phyloP scores from a whole-genome alignment of 2,888 invertebrate species.

The Ellobium chinense region DNA sequence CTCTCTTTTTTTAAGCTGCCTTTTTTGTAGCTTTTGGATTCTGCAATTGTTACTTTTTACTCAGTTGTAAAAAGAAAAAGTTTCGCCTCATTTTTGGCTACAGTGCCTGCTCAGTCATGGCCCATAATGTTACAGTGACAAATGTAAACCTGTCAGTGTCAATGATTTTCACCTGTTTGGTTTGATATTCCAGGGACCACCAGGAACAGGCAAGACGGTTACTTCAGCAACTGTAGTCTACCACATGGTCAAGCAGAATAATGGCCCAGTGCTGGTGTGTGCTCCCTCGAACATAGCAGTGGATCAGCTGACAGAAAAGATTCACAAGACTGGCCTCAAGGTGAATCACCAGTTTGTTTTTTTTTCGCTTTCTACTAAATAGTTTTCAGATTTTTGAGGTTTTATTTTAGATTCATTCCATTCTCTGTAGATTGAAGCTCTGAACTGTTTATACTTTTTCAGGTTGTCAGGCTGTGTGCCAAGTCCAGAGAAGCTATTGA shows the following conservation, averaged over 20 bases:
- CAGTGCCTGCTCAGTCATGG: too few species aligned
- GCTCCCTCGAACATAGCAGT: conserved; percentile 99
- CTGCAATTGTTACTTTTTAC: too few species aligned
- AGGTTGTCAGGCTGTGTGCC: conserved; percentile 93
- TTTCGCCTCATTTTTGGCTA: too few species aligned
- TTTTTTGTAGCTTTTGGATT: too few species aligned
- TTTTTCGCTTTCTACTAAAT: background rate
- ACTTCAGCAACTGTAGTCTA: conserved; percentile 99
- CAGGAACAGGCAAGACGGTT: conserved; percentile 99
- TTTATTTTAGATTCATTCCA: background rate
- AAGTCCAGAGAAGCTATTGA: conserved; percentile 99
- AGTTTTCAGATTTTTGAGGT: background rate
- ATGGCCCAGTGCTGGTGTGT: conserved; percentile 95
- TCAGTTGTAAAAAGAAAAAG: too few species aligned
- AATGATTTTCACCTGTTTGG: too few species aligned
- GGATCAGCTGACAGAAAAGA: conserved; percentile 99
- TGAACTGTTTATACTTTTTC: conserved; percentile 24
- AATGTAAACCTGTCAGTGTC: too few species aligned
- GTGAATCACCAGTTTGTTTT: too few species aligned
- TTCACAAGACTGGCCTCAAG: conserved; percentile 97
- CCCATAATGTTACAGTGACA: too few species aligned
- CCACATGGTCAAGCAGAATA: conserved; percentile 95
- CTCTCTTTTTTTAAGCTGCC: too few species aligned
- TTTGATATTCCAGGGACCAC: conserved; percentile 83
- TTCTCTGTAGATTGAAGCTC: background rate